Percentiles rank a stretch among this genome's conserved stretches.
Conservation (phyloP, 2,888 invertebrate genomes). For the Drosophila mulleri region DNA sequence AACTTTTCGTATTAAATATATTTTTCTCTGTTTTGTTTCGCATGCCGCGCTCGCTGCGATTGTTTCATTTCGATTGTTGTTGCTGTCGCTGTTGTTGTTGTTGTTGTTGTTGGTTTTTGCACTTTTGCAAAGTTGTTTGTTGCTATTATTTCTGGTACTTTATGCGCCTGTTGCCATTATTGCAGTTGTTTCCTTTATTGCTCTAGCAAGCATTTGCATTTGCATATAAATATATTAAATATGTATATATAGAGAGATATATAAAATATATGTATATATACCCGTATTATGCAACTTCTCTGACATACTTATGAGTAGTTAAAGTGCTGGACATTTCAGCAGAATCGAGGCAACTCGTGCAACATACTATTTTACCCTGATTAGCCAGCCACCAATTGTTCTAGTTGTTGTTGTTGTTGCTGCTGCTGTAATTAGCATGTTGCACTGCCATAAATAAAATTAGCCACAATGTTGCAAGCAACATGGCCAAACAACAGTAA, state of each 20-base stretch:
- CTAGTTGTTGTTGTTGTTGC: slow-evolving; percentile 35
- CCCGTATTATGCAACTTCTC: slow-evolving; percentile 19
- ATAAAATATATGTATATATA: not conserved
- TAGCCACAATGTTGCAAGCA: slow-evolving; percentile 70
- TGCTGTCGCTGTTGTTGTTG: slow-evolving; percentile 30
- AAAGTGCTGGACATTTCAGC: not conserved
- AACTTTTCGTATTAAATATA: slow-evolving; percentile 81
- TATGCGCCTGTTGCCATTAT: slow-evolving; percentile 72
- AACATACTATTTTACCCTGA: slow-evolving; percentile 58
- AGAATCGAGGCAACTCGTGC: slow-evolving; percentile 48
- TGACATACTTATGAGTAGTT: slow-evolving; percentile 52
- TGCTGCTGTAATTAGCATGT: slow-evolving; percentile 69
- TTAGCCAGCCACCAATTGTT: slow-evolving; percentile 56
- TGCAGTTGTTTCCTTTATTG: slow-evolving; percentile 78
- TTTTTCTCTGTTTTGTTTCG: slow-evolving; percentile 61
- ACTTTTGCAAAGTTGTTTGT: slow-evolving; percentile 73
- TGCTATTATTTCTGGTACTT: slow-evolving; percentile 75
- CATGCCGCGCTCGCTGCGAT: slow-evolving; percentile 46
- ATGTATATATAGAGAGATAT: not conserved
- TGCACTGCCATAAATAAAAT: slow-evolving; percentile 73
- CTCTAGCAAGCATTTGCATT: slow-evolving; percentile 52
- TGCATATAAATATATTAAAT: slow-evolving; percentile 29
- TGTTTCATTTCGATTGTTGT: slow-evolving; percentile 70
- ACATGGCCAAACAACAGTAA: slow-evolving; percentile 40
- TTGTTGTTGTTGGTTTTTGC: slow-evolving; percentile 62